Evolutionary conservation across 1,140 invertebrate species (phyloP), one percentile per base, ranked within the genome.

Genomic region (Idris sp.): DNA sequence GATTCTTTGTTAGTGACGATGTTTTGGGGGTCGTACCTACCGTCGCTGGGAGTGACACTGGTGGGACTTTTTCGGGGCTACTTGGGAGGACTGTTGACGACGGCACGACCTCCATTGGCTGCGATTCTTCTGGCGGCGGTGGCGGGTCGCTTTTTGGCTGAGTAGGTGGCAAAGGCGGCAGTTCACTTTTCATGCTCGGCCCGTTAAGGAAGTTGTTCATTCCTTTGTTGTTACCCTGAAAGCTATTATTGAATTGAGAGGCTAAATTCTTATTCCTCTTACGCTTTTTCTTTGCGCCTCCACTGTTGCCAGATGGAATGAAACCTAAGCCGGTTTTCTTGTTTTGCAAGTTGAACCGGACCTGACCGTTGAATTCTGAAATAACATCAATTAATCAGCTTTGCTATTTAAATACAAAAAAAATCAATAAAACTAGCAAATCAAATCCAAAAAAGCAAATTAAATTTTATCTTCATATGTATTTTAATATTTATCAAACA

Each of bases 261-360:
- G 80, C 82, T 33, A 83, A 65, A 81, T 92, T 92, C 82, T 92
- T 92, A 69, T 91, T 92, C 74, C 89, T 90, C 83, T 93, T 93
- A 54, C 92, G 90, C 81, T 93, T 93, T 85, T 93, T 94, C 87
- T 93, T 93, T 4, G 89, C 88, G 14, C 88, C 88, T 36, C 89
- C 90, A 59, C 89, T 91, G 64, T 89, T 91, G 2, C 83, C 78
- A 25, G 87, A 73, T 22, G 83, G 84, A 61, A 82, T 74, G 77
- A 87, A 84, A 77, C 86, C 77, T 72, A 90, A 73, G 75, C 86
- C 82, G 64, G 88, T 84, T 77, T 88, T 89, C 72, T 91, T 91
- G 49, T 90, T 87, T 75, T 89, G 90, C 51, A 90, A 85, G 58
- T 90, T 89, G 51, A 91, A 90, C 19, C 90, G 89, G 25, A 89